Percentiles rank a stretch among this genome's conserved stretches.
phyloP scores from a whole-genome alignment of 2,888 invertebrate species.

The Ichneumoninae sp. region DNA sequence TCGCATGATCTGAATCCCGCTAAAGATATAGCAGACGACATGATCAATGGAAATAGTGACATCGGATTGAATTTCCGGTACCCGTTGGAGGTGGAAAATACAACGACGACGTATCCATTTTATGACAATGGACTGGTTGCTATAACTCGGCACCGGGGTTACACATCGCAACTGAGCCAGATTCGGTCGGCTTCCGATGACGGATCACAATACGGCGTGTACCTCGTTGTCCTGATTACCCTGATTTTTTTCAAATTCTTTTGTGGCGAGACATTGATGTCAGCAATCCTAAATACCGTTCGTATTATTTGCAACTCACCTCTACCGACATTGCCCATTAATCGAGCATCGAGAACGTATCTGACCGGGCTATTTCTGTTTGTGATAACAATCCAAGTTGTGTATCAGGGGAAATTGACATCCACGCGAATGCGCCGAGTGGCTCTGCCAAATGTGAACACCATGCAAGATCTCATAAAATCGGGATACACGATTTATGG shows the following conservation, averaged over 20 bases:
- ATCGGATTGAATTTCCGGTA: neutral
- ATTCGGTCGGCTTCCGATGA: neutral
- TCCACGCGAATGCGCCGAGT: neutral
- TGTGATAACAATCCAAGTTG: constrained; percentile 16
- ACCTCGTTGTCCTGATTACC: constrained; percentile 10
- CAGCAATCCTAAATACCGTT: neutral
- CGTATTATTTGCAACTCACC: neutral
- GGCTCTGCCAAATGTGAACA: constrained; percentile 5
- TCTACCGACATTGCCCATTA: neutral
- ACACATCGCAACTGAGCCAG: constrained; percentile 18
- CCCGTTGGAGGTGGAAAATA: neutral
- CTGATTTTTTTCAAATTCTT: constrained; percentile 4
- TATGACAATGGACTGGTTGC: neutral
- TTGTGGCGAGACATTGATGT: neutral
- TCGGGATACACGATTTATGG: constrained; percentile 21
- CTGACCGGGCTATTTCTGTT: constrained; percentile 16
- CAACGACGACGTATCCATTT: neutral
- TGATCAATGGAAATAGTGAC: neutral
- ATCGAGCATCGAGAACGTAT: constrained; percentile 7
- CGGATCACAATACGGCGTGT: neutral
- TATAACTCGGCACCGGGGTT: constrained; percentile 15
- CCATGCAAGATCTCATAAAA: constrained; percentile 12
- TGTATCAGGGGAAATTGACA: constrained; percentile 19
- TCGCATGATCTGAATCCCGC: neutral
- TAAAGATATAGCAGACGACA: neutral